Conservation (phyloP, 2,888 invertebrate species). For the Sesia bembeciformis region DNA sequence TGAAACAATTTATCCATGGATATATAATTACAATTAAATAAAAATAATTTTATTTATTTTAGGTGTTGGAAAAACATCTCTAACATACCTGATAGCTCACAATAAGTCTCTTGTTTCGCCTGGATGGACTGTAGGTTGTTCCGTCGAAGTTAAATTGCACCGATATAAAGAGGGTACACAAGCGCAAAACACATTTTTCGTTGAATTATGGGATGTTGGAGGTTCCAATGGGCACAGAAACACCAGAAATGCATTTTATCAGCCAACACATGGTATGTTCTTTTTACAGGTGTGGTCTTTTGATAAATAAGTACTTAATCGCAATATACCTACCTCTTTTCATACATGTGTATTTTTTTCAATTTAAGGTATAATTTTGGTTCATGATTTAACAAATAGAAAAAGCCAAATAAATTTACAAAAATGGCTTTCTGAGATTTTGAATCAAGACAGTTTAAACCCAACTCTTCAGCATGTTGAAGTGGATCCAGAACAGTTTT, state of each 20-base stretch:
- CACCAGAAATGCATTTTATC: slow-evolving; percentile 95
- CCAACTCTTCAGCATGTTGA: slow-evolving; percentile 74
- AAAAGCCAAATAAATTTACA: slow-evolving; percentile 95
- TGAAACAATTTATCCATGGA: background rate
- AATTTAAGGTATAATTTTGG: slow-evolving; percentile 87
- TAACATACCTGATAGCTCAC: slow-evolving; percentile 93
- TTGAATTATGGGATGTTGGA: slow-evolving; percentile 98
- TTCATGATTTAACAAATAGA: slow-evolving; percentile 96
- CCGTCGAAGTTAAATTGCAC: slow-evolving; percentile 95
- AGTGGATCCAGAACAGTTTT: slow-evolving; percentile 89
- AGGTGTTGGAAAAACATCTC: slow-evolving; percentile 98
- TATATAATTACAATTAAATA: slow-evolving; percentile 24
- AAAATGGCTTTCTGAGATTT: slow-evolving; percentile 93
- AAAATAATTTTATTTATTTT: slow-evolving; percentile 9
- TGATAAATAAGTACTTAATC: background rate
- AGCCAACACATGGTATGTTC: slow-evolving; percentile 87
- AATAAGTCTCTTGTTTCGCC: slow-evolving; percentile 89
- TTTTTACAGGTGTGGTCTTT: background rate
- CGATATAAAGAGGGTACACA: slow-evolving; percentile 96
- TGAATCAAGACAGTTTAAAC: slow-evolving; percentile 79
- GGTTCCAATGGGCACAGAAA: slow-evolving; percentile 95
- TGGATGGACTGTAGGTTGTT: slow-evolving; percentile 97
- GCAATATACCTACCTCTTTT: background rate
- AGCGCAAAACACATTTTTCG: slow-evolving; percentile 90
- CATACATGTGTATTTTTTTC: background rate